Base-by-base conservation (phyloP, 2,113 vertebrate genomes). In the Scytalopus superciliaris region DNA sequence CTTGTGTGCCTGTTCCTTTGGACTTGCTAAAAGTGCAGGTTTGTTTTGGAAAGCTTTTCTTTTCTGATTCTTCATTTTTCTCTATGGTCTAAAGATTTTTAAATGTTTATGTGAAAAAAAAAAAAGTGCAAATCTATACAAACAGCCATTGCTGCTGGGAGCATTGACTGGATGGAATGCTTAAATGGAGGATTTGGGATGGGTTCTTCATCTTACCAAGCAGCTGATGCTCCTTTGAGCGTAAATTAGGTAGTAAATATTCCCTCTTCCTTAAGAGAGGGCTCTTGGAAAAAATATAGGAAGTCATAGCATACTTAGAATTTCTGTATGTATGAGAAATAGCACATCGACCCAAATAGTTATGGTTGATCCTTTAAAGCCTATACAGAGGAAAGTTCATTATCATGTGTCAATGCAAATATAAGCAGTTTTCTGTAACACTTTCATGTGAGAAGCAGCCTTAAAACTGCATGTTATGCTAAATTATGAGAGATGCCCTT, bases 1-100 rank as follows among this genome's bases (percentile, higher is more conserved):
- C 52, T 96, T 92, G 87, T 91, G 94, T 84, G 62, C 94, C 83
- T 91, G 31, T 81, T 96, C 83, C 72, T 95, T 90, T 68, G 89
- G 89, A 89, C 93, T 97, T 97, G 94, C 81, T 97, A 4, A 78
- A 96, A 96, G 85, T 91, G 82, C 94, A 97, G 95, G 88, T 97
- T 97, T 96, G 93, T 92, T 92, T 73, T 93, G 87, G 95, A 96
- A 96, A 94, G 93, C 10, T 74, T 77, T 73, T 8, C 11, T 56
- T 91, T 94, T 62, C 74, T 84, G 44, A 72, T 66, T 72, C 55
- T 84, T 84, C 31, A 37, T 88, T 96, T 92, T 95, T 90, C 94
- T 33, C 44, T 95, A 45, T 87, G 74, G 72, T 96, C 57, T 95
- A 62, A 97, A 96, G 84, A 90, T 96, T 70, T 95, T 97, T 96